These are phyloP conservation scores for Elgaria multicarinata DNA, from an alignment of 2,113 vertebrate species.

Conservation along the genomic window DNA sequence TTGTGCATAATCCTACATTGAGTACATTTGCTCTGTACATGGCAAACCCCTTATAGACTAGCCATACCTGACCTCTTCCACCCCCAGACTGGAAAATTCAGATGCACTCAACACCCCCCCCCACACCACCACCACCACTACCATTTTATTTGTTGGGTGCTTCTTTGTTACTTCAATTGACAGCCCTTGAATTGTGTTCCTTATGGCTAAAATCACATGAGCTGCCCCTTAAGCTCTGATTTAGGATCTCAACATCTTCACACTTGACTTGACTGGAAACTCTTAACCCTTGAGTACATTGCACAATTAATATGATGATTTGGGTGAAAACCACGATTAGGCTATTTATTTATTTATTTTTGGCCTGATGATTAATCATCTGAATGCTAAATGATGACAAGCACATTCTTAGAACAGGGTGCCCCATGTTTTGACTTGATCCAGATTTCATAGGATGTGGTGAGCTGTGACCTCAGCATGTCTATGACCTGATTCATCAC, in stretches of 20 bases:
- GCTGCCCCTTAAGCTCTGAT: too few species aligned
- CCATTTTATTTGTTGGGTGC: neutral
- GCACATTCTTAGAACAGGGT: neutral
- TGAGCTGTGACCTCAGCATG: neutral
- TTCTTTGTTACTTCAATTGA: neutral
- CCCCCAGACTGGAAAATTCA: neutral
- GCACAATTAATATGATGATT: neutral
- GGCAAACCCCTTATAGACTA: conserved; percentile 38
- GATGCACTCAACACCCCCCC: too few species aligned
- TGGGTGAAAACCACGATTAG: neutral
- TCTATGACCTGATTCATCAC: neutral
- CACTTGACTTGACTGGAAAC: neutral
- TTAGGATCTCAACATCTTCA: neutral
- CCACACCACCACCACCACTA: too few species aligned
- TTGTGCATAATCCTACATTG: neutral
- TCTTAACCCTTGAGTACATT: neutral
- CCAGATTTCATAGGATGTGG: neutral
- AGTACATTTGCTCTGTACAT: conserved; percentile 15
- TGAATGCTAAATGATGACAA: neutral
- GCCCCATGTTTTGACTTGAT: neutral
- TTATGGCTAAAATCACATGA: neutral
- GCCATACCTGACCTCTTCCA: neutral
- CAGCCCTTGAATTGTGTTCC: neutral
- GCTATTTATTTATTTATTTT: neutral
- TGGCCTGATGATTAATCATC: neutral